Percentiles rank a stretch among this genome's conserved stretches.
Evolutionary conservation across 30 jellyfish, hydroid and myxozoan genomes (phyloP).

Genomic region (Pelagia noctiluca): DNA sequence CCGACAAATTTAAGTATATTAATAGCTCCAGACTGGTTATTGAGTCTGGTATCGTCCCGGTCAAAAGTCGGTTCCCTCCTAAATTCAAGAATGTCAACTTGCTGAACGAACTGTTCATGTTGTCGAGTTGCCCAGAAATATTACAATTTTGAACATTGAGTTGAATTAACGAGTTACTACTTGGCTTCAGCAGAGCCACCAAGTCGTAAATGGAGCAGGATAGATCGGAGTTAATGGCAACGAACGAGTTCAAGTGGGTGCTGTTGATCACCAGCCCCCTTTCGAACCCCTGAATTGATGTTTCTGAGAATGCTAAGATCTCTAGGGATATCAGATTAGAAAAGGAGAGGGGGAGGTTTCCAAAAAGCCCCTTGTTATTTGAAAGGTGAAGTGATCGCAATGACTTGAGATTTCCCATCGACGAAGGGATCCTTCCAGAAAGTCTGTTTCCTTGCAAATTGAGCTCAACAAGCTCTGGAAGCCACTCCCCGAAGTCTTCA

Average conservation of each 20-base stretch:
- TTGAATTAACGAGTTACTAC: conserved; percentile 51
- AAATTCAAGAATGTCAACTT: conserved; percentile 40
- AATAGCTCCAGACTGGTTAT: conserved; percentile 28
- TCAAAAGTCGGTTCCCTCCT: conserved; percentile 54
- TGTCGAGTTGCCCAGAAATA: conserved; percentile 53
- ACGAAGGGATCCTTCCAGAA: conserved; percentile 48
- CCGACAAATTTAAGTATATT: conserved; percentile 46
- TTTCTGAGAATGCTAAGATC: conserved; percentile 55
- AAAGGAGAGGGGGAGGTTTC: conserved; percentile 59
- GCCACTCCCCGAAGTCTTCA: conserved; percentile 69
- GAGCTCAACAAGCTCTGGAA: conserved; percentile 50
- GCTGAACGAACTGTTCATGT: conserved; percentile 24
- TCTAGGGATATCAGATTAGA: conserved; percentile 34
- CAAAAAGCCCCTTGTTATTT: conserved; percentile 39
- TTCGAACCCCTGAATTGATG: conserved; percentile 62
- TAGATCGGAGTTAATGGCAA: conserved; percentile 38
- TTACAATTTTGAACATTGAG: conserved; percentile 54
- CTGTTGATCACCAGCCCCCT: conserved; percentile 41
- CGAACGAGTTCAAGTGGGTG: conserved; percentile 36
- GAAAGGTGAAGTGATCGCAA: conserved; percentile 45
- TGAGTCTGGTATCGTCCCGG: conserved; percentile 71
- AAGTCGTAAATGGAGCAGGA: conserved; percentile 32
- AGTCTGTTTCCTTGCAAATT: conserved; percentile 49
- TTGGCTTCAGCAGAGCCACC: conserved; percentile 13
- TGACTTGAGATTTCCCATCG: conserved; percentile 32